Percentiles rank a stretch among this genome's conserved stretches.
These are phyloP conservation scores for Cryptus armator DNA, from an alignment of 2,888 invertebrate genomes.

Conservation along the genomic window DNA sequence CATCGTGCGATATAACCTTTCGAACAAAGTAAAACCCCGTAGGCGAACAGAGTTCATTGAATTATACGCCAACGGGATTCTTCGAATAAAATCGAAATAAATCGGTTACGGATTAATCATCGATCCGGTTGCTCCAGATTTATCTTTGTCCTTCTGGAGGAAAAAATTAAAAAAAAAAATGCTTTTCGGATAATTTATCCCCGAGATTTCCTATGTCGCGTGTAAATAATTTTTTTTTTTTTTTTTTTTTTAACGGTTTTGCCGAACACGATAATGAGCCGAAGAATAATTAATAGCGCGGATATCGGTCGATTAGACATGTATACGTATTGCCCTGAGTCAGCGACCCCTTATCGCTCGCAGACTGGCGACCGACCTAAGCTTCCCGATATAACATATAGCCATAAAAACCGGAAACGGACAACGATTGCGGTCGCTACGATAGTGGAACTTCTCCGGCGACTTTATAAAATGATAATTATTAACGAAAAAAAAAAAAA, in stretches of 20 bases:
- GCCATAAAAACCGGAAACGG: constrained; percentile 12
- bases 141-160: not conserved
- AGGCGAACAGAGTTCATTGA: constrained; percentile 4
- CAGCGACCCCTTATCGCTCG: constrained; percentile 40
- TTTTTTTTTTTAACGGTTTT: not conserved
- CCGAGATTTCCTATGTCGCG: not conserved
- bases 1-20: not conserved
- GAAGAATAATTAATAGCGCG: constrained; percentile 34
- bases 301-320: constrained; percentile 26
- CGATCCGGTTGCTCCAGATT: not conserved
- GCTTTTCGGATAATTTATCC: not conserved
- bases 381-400: not conserved
- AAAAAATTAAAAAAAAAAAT: not conserved
- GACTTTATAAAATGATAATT: constrained; percentile 17
- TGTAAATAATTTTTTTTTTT: not conserved
- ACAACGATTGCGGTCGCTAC: not conserved
- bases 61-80: not conserved
- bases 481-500: constrained; percentile 46
- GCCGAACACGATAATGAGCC: not conserved
- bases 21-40: not conserved
- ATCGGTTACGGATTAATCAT: not conserved
- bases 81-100: not conserved
- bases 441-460: constrained; percentile 25
- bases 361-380: not conserved
- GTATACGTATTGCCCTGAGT: constrained; percentile 3